Evolutionary conservation across 2,888 invertebrate genomes (phyloP).

Genomic region (Aphidoletes aphidimyza): DNA sequence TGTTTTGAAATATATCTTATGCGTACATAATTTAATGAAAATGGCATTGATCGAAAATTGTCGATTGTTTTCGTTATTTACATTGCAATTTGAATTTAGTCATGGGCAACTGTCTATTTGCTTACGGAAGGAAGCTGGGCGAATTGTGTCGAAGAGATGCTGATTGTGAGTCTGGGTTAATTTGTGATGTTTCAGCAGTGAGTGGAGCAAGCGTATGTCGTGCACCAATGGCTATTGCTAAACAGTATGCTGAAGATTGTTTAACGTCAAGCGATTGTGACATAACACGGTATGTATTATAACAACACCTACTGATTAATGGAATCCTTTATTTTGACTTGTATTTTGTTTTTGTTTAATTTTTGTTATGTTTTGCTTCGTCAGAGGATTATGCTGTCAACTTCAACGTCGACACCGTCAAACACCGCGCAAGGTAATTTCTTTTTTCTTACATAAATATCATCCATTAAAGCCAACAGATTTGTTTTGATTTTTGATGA

Average conservation of each 20-base stretch:
- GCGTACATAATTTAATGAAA: no score
- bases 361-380: constrained; percentile 33
- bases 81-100: constrained; percentile 65
- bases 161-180: constrained; percentile 85
- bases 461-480: no score
- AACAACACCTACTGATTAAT: no score
- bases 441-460: background rate
- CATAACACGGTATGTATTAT: constrained; percentile 70
- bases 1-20: no score
- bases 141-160: constrained; percentile 84
- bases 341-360: no score
- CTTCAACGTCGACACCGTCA: constrained; percentile 86
- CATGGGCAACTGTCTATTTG: constrained; percentile 74
- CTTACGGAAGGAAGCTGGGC: constrained; percentile 80
- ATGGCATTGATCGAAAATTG: background rate
- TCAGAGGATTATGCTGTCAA: constrained; percentile 89
- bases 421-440: constrained; percentile 79
- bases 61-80: no score
- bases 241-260: constrained; percentile 88
- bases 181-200: constrained; percentile 77
- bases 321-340: constrained; percentile 53
- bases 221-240: constrained; percentile 78
- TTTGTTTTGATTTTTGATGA: background rate
- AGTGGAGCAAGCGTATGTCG: constrained; percentile 78
- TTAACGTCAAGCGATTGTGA: constrained; percentile 85